Percentiles rank a stretch among this genome's conserved stretches.
These are phyloP conservation scores for Stichodactyla mertensii DNA, from an alignment of 64 coral and sea anemone genomes.

Conservation along the genomic window DNA sequence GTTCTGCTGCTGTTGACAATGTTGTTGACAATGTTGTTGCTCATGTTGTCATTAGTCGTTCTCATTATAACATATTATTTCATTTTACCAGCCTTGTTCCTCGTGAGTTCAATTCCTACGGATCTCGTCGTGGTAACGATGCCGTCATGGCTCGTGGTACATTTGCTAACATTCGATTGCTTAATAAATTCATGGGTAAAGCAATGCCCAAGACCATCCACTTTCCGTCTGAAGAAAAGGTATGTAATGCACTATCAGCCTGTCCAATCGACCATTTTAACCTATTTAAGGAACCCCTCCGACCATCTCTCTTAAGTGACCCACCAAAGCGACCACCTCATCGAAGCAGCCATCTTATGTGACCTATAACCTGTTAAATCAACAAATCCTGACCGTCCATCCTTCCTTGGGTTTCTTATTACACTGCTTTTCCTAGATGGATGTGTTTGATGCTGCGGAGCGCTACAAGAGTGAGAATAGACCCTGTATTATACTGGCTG, in stretches of 20 bases:
- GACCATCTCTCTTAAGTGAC: not conserved
- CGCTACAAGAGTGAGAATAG: constrained; percentile 69
- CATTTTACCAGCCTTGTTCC: constrained; percentile 57
- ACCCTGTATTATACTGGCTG: constrained; percentile 82
- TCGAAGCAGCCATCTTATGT: too few species aligned
- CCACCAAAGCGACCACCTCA: too few species aligned
- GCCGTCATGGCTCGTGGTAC: constrained; percentile 97
- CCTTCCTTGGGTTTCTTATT: not conserved
- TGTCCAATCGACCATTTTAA: not conserved
- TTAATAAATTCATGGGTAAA: constrained; percentile 98
- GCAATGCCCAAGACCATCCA: constrained; percentile 83
- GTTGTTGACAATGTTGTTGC: not conserved
- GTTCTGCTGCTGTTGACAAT: not conserved
- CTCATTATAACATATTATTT: too few species aligned
- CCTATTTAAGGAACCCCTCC: not conserved
- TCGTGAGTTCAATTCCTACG: constrained; percentile 95
- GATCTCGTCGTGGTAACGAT: constrained; percentile 97
- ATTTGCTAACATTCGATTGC: constrained; percentile 92
- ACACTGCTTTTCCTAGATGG: constrained; percentile 54
- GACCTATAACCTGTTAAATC: too few species aligned
- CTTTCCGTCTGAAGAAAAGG: constrained; percentile 75
- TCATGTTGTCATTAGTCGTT: not conserved
- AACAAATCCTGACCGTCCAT: too few species aligned
- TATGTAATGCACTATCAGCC: constrained; percentile 1
- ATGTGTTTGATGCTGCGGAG: constrained; percentile 93